These are phyloP conservation scores for Champsocephalus gunnari DNA, from an alignment of 2,797 vertebrate genomes.

Conservation along the genomic window DNA sequence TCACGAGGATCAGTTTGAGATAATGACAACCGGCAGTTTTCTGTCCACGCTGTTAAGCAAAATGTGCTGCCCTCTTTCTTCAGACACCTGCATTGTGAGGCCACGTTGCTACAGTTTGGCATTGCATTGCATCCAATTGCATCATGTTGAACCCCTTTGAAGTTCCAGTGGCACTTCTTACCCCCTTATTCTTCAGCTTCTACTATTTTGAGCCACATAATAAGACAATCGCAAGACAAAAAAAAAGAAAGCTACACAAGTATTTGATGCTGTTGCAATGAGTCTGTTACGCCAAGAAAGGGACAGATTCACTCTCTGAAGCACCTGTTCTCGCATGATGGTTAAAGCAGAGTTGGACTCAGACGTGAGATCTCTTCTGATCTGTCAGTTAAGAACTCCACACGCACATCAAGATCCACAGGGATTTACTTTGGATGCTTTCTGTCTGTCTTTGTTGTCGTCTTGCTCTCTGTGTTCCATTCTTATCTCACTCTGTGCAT, in stretches of 20 bases:
- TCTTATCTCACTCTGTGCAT: slow-evolving; percentile 38
- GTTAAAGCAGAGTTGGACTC: slow-evolving; percentile 31
- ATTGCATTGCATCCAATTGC: slow-evolving; percentile 79
- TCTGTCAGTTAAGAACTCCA: slow-evolving; percentile 59
- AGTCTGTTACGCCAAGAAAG: slow-evolving; percentile 25
- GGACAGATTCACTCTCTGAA: slow-evolving; percentile 25
- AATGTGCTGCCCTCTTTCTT: slow-evolving; percentile 62
- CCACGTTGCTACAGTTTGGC: slow-evolving; percentile 69
- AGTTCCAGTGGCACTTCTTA: slow-evolving; percentile 79
- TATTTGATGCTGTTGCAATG: slow-evolving; percentile 46
- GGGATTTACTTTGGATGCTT: slow-evolving; percentile 40
- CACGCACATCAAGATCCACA: slow-evolving; percentile 23
- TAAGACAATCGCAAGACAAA: slow-evolving; percentile 55
- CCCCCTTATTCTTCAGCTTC: slow-evolving; percentile 70
- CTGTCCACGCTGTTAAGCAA: slow-evolving; percentile 61
- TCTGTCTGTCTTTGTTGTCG: slow-evolving; percentile 35
- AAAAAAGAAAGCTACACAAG: slow-evolving; percentile 12
- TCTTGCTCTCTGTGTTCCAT: slow-evolving; percentile 37
- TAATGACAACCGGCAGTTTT: slow-evolving; percentile 69
- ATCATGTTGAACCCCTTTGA: slow-evolving; percentile 82
- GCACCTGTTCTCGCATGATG: slow-evolving; percentile 35
- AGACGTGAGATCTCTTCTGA: slow-evolving; percentile 53
- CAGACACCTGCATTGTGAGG: slow-evolving; percentile 76
- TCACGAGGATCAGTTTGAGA: slow-evolving; percentile 68
- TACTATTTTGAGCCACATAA: slow-evolving; percentile 77